Evolutionary conservation across 2,113 vertebrate species (phyloP), one percentile per base, ranked within the genome.

Genomic region (Upupa epops): DNA sequence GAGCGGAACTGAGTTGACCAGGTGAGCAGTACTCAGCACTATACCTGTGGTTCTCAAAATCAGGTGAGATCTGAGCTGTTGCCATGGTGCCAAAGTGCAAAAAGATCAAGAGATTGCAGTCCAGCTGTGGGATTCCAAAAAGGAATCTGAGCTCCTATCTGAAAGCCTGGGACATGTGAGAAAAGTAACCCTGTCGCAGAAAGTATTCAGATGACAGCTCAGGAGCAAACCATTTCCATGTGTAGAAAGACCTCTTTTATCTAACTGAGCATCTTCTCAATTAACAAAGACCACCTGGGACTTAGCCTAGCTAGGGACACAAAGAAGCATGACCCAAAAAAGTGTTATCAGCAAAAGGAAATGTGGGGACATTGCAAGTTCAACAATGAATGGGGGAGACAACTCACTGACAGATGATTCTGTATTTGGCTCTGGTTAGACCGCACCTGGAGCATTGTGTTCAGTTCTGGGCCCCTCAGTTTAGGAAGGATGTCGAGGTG

Each of bases 281-380:
- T 34, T 55, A 86, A n/a, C 6, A 51, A 89, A 77, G 32, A 17
- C 40, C 48, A 70, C 17, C 60, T 66, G 52, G 55, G 83, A 11
- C 42, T 90, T 40, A 70, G 75, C 8, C 14, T 77, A 46, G 9
- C 19, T 32, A 16, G 15, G 42, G 19, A 73, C 40, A 65, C 86
- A 81, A 37, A 61, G 24, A 86, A 84, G 71, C 0, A 0, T 52
- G 6, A 36, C 68, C 7, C 75, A 32, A 34, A 61, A 0, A 1
- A 54, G 42, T 8, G 19, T 70, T 29, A 84, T 26, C 26, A 65
- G 61, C 45, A 59, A 82, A 91, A 84, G 24, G 10, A 71, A 64
- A 75, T 1, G 1, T 60, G 54, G 18, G 74, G 49, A 87, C 74
- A 86, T 36, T 51, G 22, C n/a, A 26, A 13, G 16, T 81, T 13